Evolutionary conservation across 2,888 invertebrate genomes (phyloP), one percentile per base, ranked within the genome.

Genomic region (Anaspis maculata): DNA sequence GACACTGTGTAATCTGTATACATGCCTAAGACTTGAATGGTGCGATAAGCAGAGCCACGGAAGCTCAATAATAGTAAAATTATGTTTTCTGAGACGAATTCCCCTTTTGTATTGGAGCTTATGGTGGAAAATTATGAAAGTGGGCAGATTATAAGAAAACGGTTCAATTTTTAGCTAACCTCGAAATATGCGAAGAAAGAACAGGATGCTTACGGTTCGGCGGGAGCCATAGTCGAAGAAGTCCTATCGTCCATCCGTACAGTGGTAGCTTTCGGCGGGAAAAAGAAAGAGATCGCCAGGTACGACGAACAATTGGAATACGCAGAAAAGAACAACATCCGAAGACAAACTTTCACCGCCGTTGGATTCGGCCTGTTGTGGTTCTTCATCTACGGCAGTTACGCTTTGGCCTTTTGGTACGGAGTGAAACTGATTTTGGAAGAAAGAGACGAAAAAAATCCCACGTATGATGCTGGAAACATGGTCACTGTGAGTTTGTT

Each of bases 361-460:
- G 37, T 82, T 13, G 82, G 84, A 1, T 79, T 83, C 61, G 85
- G 83, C 0, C 44, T 76, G 3, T 64, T 85, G 13, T 86, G 83
- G 79, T 74, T 86, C 48, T 77, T 83, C 48, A 81, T 88, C 42
- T 89, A 83, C 61, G 69, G 73, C 24, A 77, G 83, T 3, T 87
- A 88, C 54, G 81, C 83, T 0, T 61, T 89, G 15, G 83, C 87
- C 0, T 86, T 90, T 61, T 89, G 86, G 84, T 89, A 85, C 57
- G 89, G 89, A 1, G 77, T 83, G 42, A 70, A 67, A 26, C 63
- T 83, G 7, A 71, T 83, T 48, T 51, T 78, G 1, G 69, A 74
- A 11, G 75, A 79, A 11, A 67, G 70, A 12, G 69, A 75, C 10
- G 76, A 79, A 13, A 67, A 69, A 14, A 26, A 55, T 36, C 49